Evolutionary conservation across 2,797 vertebrate species (phyloP), one percentile per base, ranked within the genome.

Genomic region (Gallinago solitaria): DNA sequence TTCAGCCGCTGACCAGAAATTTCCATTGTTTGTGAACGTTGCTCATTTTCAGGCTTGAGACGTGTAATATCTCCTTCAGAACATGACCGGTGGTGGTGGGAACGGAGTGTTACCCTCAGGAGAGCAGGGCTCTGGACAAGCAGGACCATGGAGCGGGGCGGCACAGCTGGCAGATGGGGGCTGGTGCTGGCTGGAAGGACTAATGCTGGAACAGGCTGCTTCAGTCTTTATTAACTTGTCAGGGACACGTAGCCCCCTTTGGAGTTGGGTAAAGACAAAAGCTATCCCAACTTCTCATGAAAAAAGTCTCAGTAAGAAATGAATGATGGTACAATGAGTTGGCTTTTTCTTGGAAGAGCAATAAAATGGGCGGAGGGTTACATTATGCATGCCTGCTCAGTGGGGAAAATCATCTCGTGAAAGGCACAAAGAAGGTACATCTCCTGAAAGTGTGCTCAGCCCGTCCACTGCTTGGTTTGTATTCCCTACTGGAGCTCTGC

Each of bases 211-310:
- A 5, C 11, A 18, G 16, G 4, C 32, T 48, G 56, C 51, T 19
- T 25, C 21, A 33, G 47, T 7, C 1, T 65, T 57, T 27, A 1
- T n/a, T 2, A 10, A 9, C 30, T 82, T 67, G 5, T 6, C 19
- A 1, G 0, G 16, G 41, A 9, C 8, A 0, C 23, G 56, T 48
- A 3, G 16, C 24, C 15, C 71, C 15, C 68, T 24, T 0, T 4
- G 35, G 48, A 48, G 50, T 7, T 51, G 37, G 33, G n/a, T 11
- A 11, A 89, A 74, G 39, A 32, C 1, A 5, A 70, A 63, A 43
- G 51, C 51, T 67, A 13, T 53, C 61, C 53, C 71, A 57, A 0
- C 10, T 84, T 45, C 23, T 65, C 3, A 0, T 35, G 57, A 21
- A 59, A 5, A 67, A 41, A 20, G 28, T 20, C 37, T 35, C 32